Conservation (phyloP, 2,113 vertebrate genomes). For the Cebus imitator region DNA sequence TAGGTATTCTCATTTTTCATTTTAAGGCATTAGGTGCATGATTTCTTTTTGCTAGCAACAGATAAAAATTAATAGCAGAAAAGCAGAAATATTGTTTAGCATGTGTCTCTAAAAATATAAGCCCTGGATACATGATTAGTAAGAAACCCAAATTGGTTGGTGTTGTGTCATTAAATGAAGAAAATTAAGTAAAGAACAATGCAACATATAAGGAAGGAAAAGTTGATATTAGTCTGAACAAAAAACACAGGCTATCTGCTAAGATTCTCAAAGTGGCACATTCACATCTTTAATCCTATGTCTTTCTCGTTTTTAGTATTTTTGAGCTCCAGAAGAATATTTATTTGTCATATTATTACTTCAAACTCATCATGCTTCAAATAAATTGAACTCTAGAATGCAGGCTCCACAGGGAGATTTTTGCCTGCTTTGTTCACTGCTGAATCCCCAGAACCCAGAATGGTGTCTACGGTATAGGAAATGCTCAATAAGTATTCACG, state of each 20-base stretch:
- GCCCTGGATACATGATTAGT: not conserved
- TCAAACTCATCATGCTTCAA: not conserved
- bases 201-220: not conserved
- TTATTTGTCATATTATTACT: not conserved
- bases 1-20: not conserved
- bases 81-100: not conserved
- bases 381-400: not conserved
- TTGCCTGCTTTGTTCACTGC: not conserved
- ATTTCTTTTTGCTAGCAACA: not conserved
- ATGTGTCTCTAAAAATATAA: not conserved
- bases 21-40: not conserved
- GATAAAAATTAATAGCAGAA: not conserved
- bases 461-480: not conserved
- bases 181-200: not conserved
- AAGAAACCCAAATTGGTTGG: not conserved
- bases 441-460: not conserved
- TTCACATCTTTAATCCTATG: not conserved
- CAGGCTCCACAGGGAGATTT: not conserved
- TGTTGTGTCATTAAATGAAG: not conserved
- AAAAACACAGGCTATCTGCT: not conserved
- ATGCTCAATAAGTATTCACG: not conserved
- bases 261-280: not conserved
- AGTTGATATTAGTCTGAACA: not conserved
- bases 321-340: not conserved
- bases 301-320: not conserved